Evolutionary conservation across 2,888 invertebrate species (phyloP), one percentile per base, ranked within the genome.

Genomic region (Zhengitettix transpicula): DNA sequence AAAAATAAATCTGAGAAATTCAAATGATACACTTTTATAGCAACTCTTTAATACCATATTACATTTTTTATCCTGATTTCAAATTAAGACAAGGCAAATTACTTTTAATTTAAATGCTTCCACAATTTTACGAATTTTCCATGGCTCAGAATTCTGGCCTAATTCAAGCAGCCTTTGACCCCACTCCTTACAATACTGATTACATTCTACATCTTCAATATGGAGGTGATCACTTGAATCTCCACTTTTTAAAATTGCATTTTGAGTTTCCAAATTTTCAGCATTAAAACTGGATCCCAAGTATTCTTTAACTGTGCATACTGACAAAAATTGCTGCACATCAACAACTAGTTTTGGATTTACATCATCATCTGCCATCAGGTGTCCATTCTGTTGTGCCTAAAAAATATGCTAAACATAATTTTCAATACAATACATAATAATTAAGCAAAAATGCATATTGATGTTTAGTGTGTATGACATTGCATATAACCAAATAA

Each of bases 51-150:
- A 28, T 28, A n/a, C n/a, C n/a, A n/a, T n/a, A n/a, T n/a, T n/a
- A n/a, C n/a, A 7, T 28, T 28, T 28, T 28, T 28, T 5, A 28
- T 7, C 7, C 2, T 7, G 7, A 28, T 28, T 28, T 28, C 28
- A 28, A 28, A 28, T 17, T n/a, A 40, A 28, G 10, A 14, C 15
- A 10, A 2, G 1, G 17, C 14, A 10, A 7, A 51, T 40, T 52
- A 63, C 63, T 60, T 63, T 63, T 17, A 63, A 56, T 51, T 63
- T 63, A 53, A 63, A 63, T 2, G 61, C 60, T 44, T 63, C 63
- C n/a, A 63, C 44, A 55, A 60, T 55, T 40, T 58, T 56, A 9
- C 60, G 57, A 0, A 61, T 51, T 16, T 58, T 60, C 62, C 62
- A 62, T 1, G 60, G 60, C 12, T 62, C 60, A 1, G 61, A 55